Evolutionary conservation across 2,797 vertebrate species (phyloP).

Genomic region (Cossypha caffra): DNA sequence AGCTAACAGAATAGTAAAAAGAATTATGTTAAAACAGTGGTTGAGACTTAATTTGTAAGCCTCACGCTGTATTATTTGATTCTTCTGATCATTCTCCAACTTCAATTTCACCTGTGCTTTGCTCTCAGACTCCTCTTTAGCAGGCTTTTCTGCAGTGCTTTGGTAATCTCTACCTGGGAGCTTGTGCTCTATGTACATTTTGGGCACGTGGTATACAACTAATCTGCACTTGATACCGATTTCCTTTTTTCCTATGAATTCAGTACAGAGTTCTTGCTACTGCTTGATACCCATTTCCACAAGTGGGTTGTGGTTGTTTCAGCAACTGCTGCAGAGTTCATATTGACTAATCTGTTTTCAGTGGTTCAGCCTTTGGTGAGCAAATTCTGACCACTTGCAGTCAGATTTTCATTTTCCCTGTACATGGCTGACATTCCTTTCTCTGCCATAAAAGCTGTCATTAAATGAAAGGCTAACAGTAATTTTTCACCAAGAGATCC

Average conservation of each 20-base stretch:
- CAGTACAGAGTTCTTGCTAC: background rate
- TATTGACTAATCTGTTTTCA: background rate
- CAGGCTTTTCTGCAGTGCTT: background rate
- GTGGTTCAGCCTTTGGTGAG: background rate
- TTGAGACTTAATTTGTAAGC: background rate
- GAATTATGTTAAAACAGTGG: background rate
- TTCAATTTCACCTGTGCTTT: background rate
- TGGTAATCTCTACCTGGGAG: background rate
- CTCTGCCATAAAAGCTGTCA: background rate
- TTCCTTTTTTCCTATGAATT: conserved; percentile 20
- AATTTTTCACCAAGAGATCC: background rate
- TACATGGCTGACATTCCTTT: background rate
- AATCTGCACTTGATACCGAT: background rate
- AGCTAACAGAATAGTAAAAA: background rate
- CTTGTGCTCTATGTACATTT: background rate
- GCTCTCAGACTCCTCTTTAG: background rate
- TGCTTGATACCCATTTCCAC: background rate
- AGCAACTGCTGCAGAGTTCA: background rate
- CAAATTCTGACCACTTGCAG: background rate
- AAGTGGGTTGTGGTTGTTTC: background rate
- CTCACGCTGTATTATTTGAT: background rate
- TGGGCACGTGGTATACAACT: background rate
- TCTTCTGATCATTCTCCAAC: background rate
- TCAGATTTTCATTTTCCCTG: background rate
- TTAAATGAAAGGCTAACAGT: background rate